Evolutionary conservation across 2,113 vertebrate species (phyloP), one percentile per base, ranked within the genome.

Genomic region (Perca schrenkii): DNA sequence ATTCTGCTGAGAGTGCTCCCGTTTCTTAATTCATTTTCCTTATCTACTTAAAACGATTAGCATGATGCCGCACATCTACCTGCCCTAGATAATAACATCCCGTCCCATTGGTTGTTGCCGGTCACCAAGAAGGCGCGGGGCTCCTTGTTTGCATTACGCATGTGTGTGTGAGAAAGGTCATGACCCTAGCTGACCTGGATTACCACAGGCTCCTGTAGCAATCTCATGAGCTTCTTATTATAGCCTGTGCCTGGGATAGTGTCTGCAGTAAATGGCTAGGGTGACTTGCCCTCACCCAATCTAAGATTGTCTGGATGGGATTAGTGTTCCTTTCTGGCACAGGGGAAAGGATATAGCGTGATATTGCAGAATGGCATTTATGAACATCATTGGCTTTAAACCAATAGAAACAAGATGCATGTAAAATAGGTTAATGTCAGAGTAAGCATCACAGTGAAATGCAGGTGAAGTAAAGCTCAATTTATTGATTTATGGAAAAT

Each of bases 401-500:
- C 3, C 14, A 64, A 22, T 17, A 15, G 15, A 77, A 74, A 21
- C 6, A 63, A 13, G 8, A 46, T 15, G 21, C 1, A 16, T 40
- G 43, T 61, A 22, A 75, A 36, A 40, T 11, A 53, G 0, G 60
- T 17, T 8, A 14, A 12, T 12, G 22, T 66, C 25, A 7, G 40
- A 80, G 76, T 22, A 79, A 73, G 79, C 34, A 86, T 63, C 61
- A 78, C 79, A 82, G 64, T 8, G 22, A 80, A 70, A 84, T 77
- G 21, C 58, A 77, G 65, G 66, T 86, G 83, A 84, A 90, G 84
- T 91, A 91, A 90, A 92, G 91, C 90, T 94, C 88, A 92, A 82
- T 94, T 94, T 94, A 94, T 94, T 94, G 84, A 81, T 91, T 90
- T 83, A 90, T 93, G 93, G 91, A 92, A 94, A 95, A 93, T 94